These are phyloP conservation scores for Andrena marginata DNA, from an alignment of 2,888 invertebrate species.

Conservation along the genomic window DNA sequence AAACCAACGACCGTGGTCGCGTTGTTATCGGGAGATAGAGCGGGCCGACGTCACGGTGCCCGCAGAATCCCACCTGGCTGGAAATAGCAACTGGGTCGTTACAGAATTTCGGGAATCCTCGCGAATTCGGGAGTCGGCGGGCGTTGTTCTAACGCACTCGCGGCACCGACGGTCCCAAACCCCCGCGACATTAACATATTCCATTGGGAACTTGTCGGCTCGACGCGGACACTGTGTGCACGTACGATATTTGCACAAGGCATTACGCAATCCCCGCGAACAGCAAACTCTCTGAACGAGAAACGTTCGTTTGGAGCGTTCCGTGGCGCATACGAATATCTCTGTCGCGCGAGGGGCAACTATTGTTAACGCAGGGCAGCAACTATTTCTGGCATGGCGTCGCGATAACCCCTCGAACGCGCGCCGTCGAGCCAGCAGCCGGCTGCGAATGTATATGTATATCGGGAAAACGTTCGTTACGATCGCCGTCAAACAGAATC, in stretches of 20 bases:
- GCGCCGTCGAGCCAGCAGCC: neutral
- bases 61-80: neutral
- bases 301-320: constrained; percentile 10
- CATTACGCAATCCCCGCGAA: constrained; percentile 45
- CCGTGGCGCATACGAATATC: constrained; percentile 1
- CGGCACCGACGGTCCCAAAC: neutral
- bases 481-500: neutral
- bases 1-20: constrained; percentile 28
- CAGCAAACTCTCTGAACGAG: constrained; percentile 28
- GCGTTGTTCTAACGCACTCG: neutral
- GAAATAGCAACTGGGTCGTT: constrained; percentile 36
- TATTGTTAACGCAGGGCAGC: constrained; percentile 29
- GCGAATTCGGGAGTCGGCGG: neutral
- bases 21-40: constrained; percentile 32
- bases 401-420: constrained; percentile 40
- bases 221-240: neutral
- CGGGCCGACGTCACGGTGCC: neutral
- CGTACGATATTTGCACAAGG: neutral
- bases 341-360: neutral
- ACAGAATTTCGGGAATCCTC: neutral
- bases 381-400: constrained; percentile 35
- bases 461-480: neutral
- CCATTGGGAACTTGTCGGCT: too few relatives aligned
- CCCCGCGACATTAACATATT: neutral
- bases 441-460: neutral